Base-by-base conservation (phyloP, 2,113 vertebrate species). In the Symphodus melops region DNA sequence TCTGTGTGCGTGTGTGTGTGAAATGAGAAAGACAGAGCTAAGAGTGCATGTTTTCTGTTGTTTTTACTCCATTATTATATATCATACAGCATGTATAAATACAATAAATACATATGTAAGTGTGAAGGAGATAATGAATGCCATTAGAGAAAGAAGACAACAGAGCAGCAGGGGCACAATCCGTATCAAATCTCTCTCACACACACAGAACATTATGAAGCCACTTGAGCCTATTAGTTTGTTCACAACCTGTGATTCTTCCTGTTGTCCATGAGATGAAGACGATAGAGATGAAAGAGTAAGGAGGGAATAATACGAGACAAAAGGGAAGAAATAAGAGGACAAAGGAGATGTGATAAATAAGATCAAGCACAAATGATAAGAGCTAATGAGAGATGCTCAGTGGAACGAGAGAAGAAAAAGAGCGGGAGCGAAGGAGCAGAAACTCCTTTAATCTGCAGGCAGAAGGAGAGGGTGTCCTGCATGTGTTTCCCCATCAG, bases 51-150 rank as follows among this genome's bases (percentile, higher is more conserved):
- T 51, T 23, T 37, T 44, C 9, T 54, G 39, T 42, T 63, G 20
- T 37, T 1, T 54, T 56, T 68, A n/a, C 46, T 46, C 46, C 55
- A 11, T 28, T 51, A 12, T 77, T 13, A 49, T 53, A 28, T 53
- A 59, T 44, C 72, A 17, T 39, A n/a, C n/a, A n/a, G n/a, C n/a
- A 28, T 42, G 28, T 37, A 19, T 28, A 21, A 19, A 42, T 8
- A 16, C 6, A 28, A 51, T 23, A 93, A 88, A 91, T 91, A 90
- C 88, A 91, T 88, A 81, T 91, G 92, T 89, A 91, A 92, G 84
- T 90, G 93, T 77, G 93, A 94, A 79, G 71, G 53, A 84, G 90
- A 79, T 92, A 94, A 93, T 93, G 90, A 92, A 89, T 48, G 57
- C 76, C 67, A 86, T 85, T 81, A 88, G 80, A 88, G 76, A 55